Base-by-base conservation (phyloP, 2,797 vertebrate genomes). In the Serranus cabrilla region DNA sequence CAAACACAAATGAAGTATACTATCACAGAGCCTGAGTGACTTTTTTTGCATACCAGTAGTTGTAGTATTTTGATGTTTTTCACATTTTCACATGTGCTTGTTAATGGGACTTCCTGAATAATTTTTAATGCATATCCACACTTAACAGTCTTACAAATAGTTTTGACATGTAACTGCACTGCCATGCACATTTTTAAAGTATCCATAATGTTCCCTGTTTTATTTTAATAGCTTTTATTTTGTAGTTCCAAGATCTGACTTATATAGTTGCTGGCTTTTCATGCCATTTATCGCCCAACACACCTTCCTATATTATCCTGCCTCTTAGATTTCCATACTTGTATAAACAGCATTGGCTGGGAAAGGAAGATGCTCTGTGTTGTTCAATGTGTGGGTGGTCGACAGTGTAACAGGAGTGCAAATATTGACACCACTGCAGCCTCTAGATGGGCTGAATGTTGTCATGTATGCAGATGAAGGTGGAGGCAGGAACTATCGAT, bases 381-480 rank as follows among this genome's bases (percentile, higher is more conserved):
- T 84, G 46, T 76, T 80, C 52, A 55, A 11, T 63, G 77, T 86
- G 88, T 92, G 77, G 87, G 84, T 65, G 71, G 85, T 76, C 21
- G 13, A 83, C 76, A 37, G 43, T 82, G 65, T 49, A 79, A 80
- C 71, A 74, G 50, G 47, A 88, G 83, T 80, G 65, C 72, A 87
- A 84, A 81, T 89, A 83, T 82, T 73, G 81, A 83, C 84, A 78
- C 50, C 4, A 16, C 69, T 79, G 72, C 74, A 80, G 65, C 65
- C 34, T 82, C 42, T 68, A 51, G 64, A 83, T 80, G 60, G 69
- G 49, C 57, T 75, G 66, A 80, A 77, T 82, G 76, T 82, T 77
- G 76, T 83, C 76, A 69, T 78, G 63, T 82, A 87, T 87, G 87
- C 77, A 87, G 73, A 91, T 87, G 57, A 82, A 76, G 72, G 70